Percentiles rank a stretch among this genome's conserved stretches.
Conservation (phyloP, 2,113 vertebrate genomes). For the Phylloscopus trochiloides region DNA sequence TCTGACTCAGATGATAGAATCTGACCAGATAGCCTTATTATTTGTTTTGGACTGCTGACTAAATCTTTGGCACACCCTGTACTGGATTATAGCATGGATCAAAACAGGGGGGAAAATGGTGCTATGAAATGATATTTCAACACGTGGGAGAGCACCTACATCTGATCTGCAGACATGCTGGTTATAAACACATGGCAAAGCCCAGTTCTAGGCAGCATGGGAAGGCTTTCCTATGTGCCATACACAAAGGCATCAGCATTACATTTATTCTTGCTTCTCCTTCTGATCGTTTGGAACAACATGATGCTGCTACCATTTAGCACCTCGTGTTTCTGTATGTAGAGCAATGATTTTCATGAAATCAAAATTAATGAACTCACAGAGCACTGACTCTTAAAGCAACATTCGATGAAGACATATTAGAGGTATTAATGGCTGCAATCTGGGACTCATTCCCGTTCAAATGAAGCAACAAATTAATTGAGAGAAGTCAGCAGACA, state of each 20-base stretch:
- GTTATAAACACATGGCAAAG: conserved; percentile 11
- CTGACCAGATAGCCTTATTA: conserved; percentile 10
- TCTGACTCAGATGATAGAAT: conserved; percentile 23
- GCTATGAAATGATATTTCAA: neutral
- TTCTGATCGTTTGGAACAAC: neutral
- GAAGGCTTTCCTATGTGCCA: neutral
- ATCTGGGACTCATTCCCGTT: neutral
- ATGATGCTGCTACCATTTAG: neutral
- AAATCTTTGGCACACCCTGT: neutral
- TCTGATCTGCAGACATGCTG: neutral
- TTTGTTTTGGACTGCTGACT: neutral
- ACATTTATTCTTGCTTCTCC: neutral
- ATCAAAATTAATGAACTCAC: conserved; percentile 13
- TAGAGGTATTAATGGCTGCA: neutral
- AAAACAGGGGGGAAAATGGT: neutral
- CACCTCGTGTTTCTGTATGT: neutral
- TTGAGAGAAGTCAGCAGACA: neutral
- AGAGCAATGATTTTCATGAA: conserved; percentile 3
- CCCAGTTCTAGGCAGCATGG: neutral
- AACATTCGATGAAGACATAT: neutral
- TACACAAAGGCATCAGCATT: neutral
- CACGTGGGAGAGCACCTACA: neutral
- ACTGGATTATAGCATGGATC: neutral
- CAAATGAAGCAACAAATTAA: conserved; percentile 47
- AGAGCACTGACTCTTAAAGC: neutral